A percentile compares a stretch with the other conserved stretches of the same genome.
These are phyloP conservation scores for Harpagus bidentatus DNA, from an alignment of 2,113 vertebrate genomes.

Conservation along the genomic window DNA sequence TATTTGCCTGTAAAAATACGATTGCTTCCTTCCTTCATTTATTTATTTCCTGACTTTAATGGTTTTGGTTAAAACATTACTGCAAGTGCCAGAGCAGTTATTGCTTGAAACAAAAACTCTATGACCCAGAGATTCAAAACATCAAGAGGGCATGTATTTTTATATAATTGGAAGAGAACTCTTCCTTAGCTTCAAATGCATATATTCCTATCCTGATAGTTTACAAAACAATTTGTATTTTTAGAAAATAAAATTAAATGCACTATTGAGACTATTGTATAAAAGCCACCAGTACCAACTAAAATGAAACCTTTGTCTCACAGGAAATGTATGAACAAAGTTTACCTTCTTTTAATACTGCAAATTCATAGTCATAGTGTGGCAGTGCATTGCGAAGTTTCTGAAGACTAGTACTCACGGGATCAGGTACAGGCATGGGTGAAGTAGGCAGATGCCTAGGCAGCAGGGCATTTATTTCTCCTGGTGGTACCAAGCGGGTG, in stretches of 20 bases:
- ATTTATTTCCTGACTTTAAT: conserved; percentile 57
- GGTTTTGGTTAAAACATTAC: conserved; percentile 16
- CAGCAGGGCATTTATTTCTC: neutral
- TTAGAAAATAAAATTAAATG: neutral
- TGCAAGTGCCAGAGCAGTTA: conserved; percentile 20
- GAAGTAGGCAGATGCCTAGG: neutral
- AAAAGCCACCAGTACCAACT: neutral
- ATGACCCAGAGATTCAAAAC: neutral
- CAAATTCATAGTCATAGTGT: neutral
- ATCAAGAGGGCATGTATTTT: neutral
- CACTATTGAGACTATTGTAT: neutral
- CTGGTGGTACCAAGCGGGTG: neutral
- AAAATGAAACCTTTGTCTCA: neutral
- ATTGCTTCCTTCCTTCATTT: conserved; percentile 54
- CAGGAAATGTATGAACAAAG: neutral
- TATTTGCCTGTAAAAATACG: conserved; percentile 37
- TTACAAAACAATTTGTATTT: neutral
- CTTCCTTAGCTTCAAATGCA: neutral
- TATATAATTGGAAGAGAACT: neutral
- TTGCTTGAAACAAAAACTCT: neutral
- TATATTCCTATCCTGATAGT: neutral
- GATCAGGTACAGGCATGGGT: neutral
- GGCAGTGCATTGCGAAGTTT: neutral
- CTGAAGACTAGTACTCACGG: neutral
- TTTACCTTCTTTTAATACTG: neutral